These are phyloP conservation scores for Odocoileus hemionus DNA, from an alignment of 2,113 vertebrate species.

Conservation along the genomic window DNA sequence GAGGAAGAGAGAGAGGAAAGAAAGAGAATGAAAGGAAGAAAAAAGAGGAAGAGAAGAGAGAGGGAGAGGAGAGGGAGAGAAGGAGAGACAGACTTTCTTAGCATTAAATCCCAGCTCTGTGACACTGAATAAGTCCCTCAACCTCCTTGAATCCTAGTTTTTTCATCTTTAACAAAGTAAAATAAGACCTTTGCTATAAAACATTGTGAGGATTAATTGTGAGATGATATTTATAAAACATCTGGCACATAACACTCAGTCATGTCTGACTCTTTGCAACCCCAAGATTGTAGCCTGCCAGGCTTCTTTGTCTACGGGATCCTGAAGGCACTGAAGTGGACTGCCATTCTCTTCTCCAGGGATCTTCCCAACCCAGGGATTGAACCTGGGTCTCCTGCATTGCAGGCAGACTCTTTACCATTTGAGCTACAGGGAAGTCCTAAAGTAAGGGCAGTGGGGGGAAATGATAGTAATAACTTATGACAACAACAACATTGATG, in stretches of 20 bases:
- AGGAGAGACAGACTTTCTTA: background rate
- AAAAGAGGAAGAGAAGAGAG: background rate
- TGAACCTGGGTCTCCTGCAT: background rate
- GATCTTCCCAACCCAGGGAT: background rate
- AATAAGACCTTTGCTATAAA: background rate
- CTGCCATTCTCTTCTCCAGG: background rate
- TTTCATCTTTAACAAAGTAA: background rate
- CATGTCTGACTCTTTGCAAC: background rate
- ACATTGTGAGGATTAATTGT: background rate
- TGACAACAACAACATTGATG: background rate
- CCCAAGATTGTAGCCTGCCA: background rate
- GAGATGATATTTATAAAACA: background rate
- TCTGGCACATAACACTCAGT: background rate
- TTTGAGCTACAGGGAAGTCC: background rate
- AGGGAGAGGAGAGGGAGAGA: fast-evolving
- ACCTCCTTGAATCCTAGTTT: background rate
- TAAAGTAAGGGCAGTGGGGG: background rate
- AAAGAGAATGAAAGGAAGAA: background rate
- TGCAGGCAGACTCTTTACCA: background rate
- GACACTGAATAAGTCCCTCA: background rate
- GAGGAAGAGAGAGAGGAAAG: background rate
- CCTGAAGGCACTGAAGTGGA: background rate
- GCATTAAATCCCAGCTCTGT: background rate
- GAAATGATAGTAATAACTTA: background rate
- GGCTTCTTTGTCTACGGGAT: background rate